Percentiles rank a stretch among this genome's conserved stretches.
These are phyloP conservation scores for Stratiolaelaps scimitus DNA, from an alignment of 1,140 invertebrate genomes.

Conservation along the genomic window DNA sequence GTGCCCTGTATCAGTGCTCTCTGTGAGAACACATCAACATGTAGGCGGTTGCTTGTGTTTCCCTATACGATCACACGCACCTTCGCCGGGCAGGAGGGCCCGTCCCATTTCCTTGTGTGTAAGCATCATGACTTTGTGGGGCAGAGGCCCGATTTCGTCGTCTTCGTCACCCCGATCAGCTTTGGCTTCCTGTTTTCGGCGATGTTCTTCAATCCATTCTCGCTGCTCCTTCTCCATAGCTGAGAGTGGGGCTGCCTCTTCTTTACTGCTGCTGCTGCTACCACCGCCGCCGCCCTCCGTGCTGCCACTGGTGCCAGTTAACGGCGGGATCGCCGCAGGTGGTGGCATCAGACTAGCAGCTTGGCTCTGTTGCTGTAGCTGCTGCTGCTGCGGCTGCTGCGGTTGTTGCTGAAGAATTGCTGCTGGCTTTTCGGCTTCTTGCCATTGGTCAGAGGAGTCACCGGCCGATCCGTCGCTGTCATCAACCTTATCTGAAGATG, in stretches of 20 bases:
- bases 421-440: constrained; percentile 15
- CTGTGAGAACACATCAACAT: too few relatives aligned
- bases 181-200: constrained; percentile 2
- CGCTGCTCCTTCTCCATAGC: constrained; percentile 20
- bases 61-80: not conserved
- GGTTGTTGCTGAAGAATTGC: too few relatives aligned
- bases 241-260: constrained; percentile 1
- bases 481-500: not conserved
- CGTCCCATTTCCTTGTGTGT: constrained; percentile 52
- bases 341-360: too few relatives aligned
- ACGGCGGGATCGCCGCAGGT: too few relatives aligned
- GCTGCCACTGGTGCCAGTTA: too few relatives aligned
- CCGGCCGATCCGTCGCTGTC: too few relatives aligned
- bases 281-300: not conserved
- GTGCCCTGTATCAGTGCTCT: too few relatives aligned
- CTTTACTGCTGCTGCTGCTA: not conserved
- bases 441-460: constrained; percentile 9
- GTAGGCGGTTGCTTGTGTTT: too few relatives aligned
- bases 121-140: constrained; percentile 37
- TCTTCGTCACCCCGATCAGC: constrained; percentile 33
- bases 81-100: constrained; percentile 77
- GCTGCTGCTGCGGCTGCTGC: too few relatives aligned
- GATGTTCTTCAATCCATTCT: constrained; percentile 5
- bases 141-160: constrained; percentile 35
- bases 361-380: too few relatives aligned